Percentiles rank a stretch among this genome's conserved stretches.
These are phyloP conservation scores for Coecobrya sp. DNA, from an alignment of 2,888 invertebrate species.

Conservation along the genomic window DNA sequence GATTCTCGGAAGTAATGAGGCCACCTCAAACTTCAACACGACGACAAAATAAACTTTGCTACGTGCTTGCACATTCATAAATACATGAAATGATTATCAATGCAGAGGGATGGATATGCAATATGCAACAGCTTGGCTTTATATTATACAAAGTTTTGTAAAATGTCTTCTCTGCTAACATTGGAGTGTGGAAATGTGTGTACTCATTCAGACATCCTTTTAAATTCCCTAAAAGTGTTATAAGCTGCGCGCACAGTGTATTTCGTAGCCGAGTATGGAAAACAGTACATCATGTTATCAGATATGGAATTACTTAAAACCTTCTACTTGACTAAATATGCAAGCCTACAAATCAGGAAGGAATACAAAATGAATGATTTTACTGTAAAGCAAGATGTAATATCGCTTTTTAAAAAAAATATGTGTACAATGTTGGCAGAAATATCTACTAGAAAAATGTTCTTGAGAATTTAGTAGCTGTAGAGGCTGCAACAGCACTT, in stretches of 20 bases:
- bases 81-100: background rate
- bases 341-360: constrained; percentile 13
- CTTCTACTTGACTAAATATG: background rate
- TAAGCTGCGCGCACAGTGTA: background rate
- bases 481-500: background rate
- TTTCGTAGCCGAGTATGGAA: background rate
- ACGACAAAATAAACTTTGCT: background rate
- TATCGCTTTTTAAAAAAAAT: too few species aligned
- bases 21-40: constrained; percentile 24
- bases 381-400: background rate
- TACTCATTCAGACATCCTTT: too few species aligned
- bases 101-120: background rate
- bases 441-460: background rate
- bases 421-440: background rate
- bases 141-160: too few species aligned
- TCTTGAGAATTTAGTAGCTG: background rate
- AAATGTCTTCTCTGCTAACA: too few species aligned
- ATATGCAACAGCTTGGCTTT: too few species aligned
- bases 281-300: background rate
- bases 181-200: too few species aligned
- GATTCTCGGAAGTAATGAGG: constrained; percentile 56
- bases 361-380: background rate
- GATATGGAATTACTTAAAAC: background rate
- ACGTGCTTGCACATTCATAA: too few species aligned
- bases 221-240: too few species aligned